These are phyloP conservation scores for Oreotragus oreotragus DNA, from an alignment of 2,113 vertebrate genomes.

Conservation along the genomic window DNA sequence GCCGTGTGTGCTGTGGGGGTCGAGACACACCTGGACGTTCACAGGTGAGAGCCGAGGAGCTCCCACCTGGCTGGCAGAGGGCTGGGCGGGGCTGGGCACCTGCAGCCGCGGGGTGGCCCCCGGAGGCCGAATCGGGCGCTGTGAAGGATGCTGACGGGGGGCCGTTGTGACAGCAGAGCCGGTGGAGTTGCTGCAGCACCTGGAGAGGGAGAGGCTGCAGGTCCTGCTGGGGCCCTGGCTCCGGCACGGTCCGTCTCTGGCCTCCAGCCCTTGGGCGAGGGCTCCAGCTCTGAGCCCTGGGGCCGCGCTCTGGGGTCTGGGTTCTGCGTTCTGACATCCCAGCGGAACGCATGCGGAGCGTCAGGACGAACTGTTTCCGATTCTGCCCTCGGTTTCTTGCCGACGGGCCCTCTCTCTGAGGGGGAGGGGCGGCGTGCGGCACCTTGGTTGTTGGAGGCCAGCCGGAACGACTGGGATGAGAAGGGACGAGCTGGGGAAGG, in stretches of 20 bases:
- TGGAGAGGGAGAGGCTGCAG: not conserved
- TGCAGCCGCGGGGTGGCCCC: accelerated
- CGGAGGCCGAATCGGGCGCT: accelerated
- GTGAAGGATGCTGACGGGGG: not conserved
- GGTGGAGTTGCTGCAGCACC: not conserved
- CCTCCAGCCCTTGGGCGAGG: not conserved
- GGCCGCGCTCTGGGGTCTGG: not conserved
- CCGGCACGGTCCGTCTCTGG: not conserved
- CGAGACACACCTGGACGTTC: slow-evolving; percentile 48
- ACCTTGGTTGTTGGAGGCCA: not conserved
- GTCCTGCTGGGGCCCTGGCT: not conserved
- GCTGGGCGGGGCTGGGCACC: not conserved
- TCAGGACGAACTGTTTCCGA: not conserved
- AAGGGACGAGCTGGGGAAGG: not conserved
- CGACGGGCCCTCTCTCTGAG: not conserved
- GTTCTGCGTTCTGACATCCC: not conserved
- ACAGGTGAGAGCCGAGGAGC: slow-evolving; percentile 61
- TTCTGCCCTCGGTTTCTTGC: not conserved
- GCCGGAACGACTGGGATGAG: not conserved
- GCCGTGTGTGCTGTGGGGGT: slow-evolving; percentile 74
- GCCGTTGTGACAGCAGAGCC: not conserved
- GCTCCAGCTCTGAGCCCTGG: not conserved
- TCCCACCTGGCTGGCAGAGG: accelerated
- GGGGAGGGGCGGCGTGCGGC: not conserved
- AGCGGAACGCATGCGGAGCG: accelerated